Percentiles rank a stretch among this genome's conserved stretches.
Conservation (phyloP, 2,888 invertebrate species). For the Campaea margaritaria region DNA sequence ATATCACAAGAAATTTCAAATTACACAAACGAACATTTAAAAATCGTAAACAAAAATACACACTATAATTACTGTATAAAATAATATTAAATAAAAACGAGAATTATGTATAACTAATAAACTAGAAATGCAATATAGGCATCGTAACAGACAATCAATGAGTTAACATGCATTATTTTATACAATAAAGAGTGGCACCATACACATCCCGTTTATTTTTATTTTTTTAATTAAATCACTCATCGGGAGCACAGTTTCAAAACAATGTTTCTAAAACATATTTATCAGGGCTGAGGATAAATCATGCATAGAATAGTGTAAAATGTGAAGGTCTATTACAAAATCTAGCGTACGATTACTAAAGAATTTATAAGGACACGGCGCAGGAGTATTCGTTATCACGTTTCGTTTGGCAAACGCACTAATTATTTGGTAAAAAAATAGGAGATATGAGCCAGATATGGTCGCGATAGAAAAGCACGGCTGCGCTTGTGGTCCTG, state of each 20-base stretch:
- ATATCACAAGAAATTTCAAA: slow-evolving; percentile 83
- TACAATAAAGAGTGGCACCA: slow-evolving; percentile 73
- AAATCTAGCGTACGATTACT: slow-evolving; percentile 71
- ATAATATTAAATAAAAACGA: slow-evolving; percentile 77
- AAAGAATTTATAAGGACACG: slow-evolving; percentile 63
- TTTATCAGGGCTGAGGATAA: slow-evolving; percentile 76
- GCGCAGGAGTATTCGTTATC: slow-evolving; percentile 57
- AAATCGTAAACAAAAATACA: slow-evolving; percentile 79
- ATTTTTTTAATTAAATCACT: slow-evolving; percentile 40
- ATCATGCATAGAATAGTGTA: slow-evolving; percentile 72
- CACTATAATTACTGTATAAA: slow-evolving; percentile 73
- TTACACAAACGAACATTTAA: slow-evolving; percentile 75
- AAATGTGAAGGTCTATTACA: slow-evolving; percentile 55
- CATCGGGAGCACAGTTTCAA: slow-evolving; percentile 45
- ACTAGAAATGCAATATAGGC: slow-evolving; percentile 81
- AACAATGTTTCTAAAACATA: slow-evolving; percentile 70
- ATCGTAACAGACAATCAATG: slow-evolving; percentile 71
- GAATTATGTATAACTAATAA: slow-evolving; percentile 76
- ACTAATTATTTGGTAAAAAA: slow-evolving; percentile 52
- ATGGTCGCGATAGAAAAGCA: slow-evolving; percentile 57
- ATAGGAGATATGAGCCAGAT: slow-evolving; percentile 56
- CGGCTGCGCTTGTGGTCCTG: slow-evolving; percentile 39
- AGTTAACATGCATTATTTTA: slow-evolving; percentile 74
- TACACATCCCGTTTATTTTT: slow-evolving; percentile 56
- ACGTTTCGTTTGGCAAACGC: slow-evolving; percentile 56